Conservation (phyloP, 2,888 invertebrate genomes). For the Aspidiotus rigidus region DNA sequence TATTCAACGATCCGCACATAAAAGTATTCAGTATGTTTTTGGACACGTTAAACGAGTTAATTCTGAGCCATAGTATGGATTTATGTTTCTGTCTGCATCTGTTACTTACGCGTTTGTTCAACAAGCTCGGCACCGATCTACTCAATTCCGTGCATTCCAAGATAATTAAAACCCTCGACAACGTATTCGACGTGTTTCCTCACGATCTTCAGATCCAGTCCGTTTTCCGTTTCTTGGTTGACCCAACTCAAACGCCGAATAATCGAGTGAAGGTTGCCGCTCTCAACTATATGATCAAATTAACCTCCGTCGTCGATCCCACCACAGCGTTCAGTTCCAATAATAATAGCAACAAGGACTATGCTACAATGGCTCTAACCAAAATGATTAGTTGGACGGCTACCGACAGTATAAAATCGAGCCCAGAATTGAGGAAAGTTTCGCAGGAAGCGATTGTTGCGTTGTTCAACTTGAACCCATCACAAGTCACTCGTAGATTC, state of each 20-base stretch:
- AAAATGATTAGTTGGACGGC: slow-evolving; percentile 66
- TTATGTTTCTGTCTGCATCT: slow-evolving; percentile 89
- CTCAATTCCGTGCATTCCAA: slow-evolving; percentile 85
- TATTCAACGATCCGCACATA: slow-evolving; percentile 95
- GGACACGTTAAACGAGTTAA: slow-evolving; percentile 84
- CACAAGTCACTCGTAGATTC: slow-evolving; percentile 74
- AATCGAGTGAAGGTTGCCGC: slow-evolving; percentile 67
- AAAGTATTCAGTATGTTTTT: slow-evolving; percentile 84
- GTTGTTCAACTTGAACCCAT: slow-evolving; percentile 82
- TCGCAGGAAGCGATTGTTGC: slow-evolving; percentile 62
- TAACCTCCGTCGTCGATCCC: slow-evolving; percentile 48
- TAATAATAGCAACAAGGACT: slow-evolving; percentile 38
- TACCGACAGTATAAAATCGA: slow-evolving; percentile 56
- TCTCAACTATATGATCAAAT: slow-evolving; percentile 55
- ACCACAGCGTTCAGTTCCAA: slow-evolving; percentile 38
- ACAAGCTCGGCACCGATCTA: slow-evolving; percentile 84
- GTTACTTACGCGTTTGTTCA: slow-evolving; percentile 73
- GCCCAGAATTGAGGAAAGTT: slow-evolving; percentile 57
- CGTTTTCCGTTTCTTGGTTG: slow-evolving; percentile 66
- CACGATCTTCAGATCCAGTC: slow-evolving; percentile 52
- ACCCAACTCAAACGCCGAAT: slow-evolving; percentile 87
- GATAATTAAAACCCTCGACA: slow-evolving; percentile 73
- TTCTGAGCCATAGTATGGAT: slow-evolving; percentile 75
- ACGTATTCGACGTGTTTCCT: slow-evolving; percentile 60
- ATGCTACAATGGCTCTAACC: slow-evolving; percentile 56